Percentiles rank a stretch among this genome's conserved stretches.
Conservation (phyloP, 1,140 invertebrate genomes). For the Drosophila serrata region DNA sequence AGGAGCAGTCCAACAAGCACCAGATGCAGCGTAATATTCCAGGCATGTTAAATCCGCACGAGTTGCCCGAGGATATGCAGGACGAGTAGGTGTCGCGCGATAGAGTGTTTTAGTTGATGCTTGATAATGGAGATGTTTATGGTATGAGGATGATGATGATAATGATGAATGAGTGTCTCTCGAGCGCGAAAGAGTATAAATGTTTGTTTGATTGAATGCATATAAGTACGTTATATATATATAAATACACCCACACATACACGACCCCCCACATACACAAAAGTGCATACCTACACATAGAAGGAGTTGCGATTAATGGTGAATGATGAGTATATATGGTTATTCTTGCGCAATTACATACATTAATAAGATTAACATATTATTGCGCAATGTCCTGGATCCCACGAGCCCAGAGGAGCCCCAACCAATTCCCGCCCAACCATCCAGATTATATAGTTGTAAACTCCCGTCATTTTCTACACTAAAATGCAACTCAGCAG, state of each 20-base stretch:
- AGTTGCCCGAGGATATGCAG: conserved; percentile 99
- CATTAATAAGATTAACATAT: conserved; percentile 81
- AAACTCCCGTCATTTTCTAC: conserved; percentile 58
- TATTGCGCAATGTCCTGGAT: conserved; percentile 63
- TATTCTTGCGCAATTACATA: conserved; percentile 72
- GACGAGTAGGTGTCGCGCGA: conserved; percentile 87
- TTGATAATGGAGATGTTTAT: conserved; percentile 56
- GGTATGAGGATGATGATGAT: conserved; percentile 24
- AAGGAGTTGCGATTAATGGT: conserved; percentile 60
- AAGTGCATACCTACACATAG: conserved; percentile 35
- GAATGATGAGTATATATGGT: conserved; percentile 49
- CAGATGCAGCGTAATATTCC: conserved; percentile 97
- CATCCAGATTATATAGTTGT: conserved; percentile 63
- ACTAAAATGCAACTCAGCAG: conserved; percentile 39
- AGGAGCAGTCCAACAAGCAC: conserved; percentile 97
- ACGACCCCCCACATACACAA: conserved; percentile 34
- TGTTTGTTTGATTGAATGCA: conserved; percentile 84
- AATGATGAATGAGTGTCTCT: conserved; percentile 78
- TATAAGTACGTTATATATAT: conserved; percentile 82
- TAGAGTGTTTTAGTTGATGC: conserved; percentile 66
- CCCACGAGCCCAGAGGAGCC: conserved; percentile 6
- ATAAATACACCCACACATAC: conserved; percentile 58
- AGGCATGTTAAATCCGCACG: conserved; percentile 98
- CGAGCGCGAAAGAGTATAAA: conserved; percentile 74
- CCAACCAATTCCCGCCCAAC: conserved; percentile 10